Base-by-base conservation (phyloP, 2,113 vertebrate genomes). In the Dipodomys stephensi region DNA sequence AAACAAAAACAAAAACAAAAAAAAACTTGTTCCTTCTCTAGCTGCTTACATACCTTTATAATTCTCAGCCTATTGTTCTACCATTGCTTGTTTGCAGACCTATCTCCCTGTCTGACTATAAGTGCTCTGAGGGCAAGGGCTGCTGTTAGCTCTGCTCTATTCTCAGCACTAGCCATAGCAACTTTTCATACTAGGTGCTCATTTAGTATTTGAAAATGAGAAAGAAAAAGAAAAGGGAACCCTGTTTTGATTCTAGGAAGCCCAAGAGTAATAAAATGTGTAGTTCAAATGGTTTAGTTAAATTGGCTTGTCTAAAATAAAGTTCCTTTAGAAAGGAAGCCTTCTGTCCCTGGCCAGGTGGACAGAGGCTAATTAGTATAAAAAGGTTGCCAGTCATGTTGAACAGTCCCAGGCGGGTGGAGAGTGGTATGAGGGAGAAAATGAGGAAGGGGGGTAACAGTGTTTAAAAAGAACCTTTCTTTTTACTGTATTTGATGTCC, bases 291-390 rank as follows among this genome's bases (percentile, higher is more conserved):
- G 18, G 8, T 44, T 64, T 2, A 60, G 67, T 44, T 57, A 71
- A 89, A 81, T 64, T 19, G 35, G 44, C 35, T 87, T 87, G 27
- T 82, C 60, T 92, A 80, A 74, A 90, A 85, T 81, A 76, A 79
- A 6, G 25, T 60, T 83, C 44, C 39, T n/a, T 3, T 4, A 20
- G 20, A 65, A 39, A 44, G n/a, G 13, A 19, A 93, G 62, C 23
- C 44, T 49, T 53, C 79, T 83, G n/a, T 72, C 18, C 87, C 16
- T 69, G 35, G 86, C 62, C 53, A 73, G 86, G 65, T 30, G 23
- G 18, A 76, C 23, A 12, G 27, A 19, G 49, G 60, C 62, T 23
- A 62, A 73, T 10, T 28, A 27, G 90, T 6, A 2, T 7, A 35
- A 20, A 67, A 13, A 25, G 32, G 7, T n/a, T 22, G 19, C 71